Percentiles rank a stretch among this genome's conserved stretches.
phyloP scores from a whole-genome alignment of 1,140 invertebrate species.

The Eufriesea mexicana region DNA sequence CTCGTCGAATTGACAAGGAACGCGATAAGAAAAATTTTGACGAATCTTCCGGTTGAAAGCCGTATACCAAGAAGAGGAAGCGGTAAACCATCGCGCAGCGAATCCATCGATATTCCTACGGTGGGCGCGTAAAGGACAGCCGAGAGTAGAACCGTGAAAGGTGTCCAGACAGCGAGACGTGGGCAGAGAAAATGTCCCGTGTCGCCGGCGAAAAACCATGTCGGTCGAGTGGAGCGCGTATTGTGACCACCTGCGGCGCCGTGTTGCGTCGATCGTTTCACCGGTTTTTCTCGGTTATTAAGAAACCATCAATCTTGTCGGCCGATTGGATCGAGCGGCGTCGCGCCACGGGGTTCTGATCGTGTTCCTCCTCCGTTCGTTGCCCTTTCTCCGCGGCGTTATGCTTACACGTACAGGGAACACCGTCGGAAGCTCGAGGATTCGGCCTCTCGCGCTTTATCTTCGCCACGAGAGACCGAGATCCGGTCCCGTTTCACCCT shows the following conservation, averaged over 20 bases:
- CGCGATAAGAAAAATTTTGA: too few relatives aligned
- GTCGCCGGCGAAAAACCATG: conserved; percentile 70
- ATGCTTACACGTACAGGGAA: conserved; percentile 35
- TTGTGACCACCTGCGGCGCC: conserved; percentile 72
- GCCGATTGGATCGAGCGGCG: conserved; percentile 65
- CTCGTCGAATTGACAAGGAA: too few relatives aligned
- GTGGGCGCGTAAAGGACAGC: background rate
- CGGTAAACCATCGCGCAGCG: background rate
- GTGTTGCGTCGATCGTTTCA: conserved; percentile 75
- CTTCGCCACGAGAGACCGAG: conserved; percentile 11
- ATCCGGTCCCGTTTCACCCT: conserved; percentile 3
- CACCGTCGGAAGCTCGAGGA: conserved; percentile 41
- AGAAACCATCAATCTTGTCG: conserved; percentile 80
- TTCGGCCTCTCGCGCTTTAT: conserved; percentile 29
- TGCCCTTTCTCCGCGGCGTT: conserved; percentile 35
- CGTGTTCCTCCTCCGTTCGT: conserved; percentile 51
- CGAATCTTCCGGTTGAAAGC: too few relatives aligned
- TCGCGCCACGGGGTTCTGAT: conserved; percentile 62
- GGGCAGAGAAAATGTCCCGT: conserved; percentile 56
- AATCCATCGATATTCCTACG: background rate
- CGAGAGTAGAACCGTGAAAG: background rate
- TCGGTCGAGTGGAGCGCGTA: conserved; percentile 66
- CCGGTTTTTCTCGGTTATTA: conserved; percentile 81
- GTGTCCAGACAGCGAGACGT: conserved; percentile 35
- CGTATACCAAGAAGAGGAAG: too few relatives aligned